phyloP scores from a whole-genome alignment of 2,113 vertebrate genomes.

The Triplophysa rosa region DNA sequence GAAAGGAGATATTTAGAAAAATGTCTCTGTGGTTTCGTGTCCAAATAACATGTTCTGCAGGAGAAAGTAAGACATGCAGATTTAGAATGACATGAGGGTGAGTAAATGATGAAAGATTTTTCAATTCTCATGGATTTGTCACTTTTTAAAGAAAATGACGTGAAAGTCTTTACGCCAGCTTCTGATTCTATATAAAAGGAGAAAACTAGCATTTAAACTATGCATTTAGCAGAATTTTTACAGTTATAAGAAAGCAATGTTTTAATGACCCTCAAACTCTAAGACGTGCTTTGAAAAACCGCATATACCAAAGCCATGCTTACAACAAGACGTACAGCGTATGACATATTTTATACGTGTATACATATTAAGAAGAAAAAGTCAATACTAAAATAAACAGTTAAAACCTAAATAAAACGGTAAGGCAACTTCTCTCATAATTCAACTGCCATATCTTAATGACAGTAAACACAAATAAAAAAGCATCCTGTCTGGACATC shows the following conservation, averaged over 20 bases:
- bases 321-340: neutral
- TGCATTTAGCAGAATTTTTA: neutral
- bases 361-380: neutral
- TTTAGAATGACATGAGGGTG: no score
- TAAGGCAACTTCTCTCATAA: neutral
- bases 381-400: no score
- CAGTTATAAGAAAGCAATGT: neutral
- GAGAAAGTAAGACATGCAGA: no score
- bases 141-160: neutral
- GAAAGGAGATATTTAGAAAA: no score
- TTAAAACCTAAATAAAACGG: neutral
- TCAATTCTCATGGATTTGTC: no score
- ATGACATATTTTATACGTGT: no score
- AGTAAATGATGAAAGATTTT: no score
- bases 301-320: neutral
- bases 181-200: neutral
- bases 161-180: neutral
- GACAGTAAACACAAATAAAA: neutral
- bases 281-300: conserved; percentile 5
- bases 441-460: neutral
- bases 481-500: neutral
- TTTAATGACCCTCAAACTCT: neutral
- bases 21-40: no score
- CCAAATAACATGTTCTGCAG: no score
- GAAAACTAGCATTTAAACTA: neutral